These are phyloP conservation scores for Phenganax marumi DNA, from an alignment of 92 coral and sea anemone species.

Conservation along the genomic window DNA sequence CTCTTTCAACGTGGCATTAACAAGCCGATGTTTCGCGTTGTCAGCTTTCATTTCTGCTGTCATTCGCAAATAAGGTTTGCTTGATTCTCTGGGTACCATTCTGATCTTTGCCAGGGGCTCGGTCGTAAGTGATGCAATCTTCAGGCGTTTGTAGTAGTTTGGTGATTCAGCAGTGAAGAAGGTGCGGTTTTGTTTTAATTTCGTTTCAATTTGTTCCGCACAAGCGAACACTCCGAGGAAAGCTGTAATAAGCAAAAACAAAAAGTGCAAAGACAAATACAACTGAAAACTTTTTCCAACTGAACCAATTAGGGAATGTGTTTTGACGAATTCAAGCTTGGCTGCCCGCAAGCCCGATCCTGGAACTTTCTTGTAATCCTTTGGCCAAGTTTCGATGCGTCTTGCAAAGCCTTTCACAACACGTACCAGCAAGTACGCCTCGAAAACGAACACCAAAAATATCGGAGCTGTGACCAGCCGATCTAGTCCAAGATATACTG, in stretches of 20 bases:
- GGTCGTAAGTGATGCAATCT: not conserved
- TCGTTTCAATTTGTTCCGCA: slow-evolving; percentile 20
- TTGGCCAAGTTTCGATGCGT: slow-evolving; percentile 28
- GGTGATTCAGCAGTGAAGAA: slow-evolving; percentile 8
- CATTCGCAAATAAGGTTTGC: slow-evolving; percentile 7
- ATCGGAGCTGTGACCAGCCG: slow-evolving; percentile 38
- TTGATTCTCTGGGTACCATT: not conserved
- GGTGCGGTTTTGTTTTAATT: slow-evolving; percentile 2
- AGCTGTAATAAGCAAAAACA: slow-evolving; percentile 26
- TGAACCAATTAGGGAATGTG: slow-evolving; percentile 20
- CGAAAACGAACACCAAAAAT: slow-evolving; percentile 33
- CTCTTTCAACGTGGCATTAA: slow-evolving; percentile 3
- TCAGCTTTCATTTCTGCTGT: not conserved
- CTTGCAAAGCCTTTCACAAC: slow-evolving; percentile 41
- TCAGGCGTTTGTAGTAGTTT: slow-evolving; percentile 30
- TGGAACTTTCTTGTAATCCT: slow-evolving; percentile 19
- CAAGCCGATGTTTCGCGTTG: not conserved
- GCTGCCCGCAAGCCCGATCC: slow-evolving; percentile 37
- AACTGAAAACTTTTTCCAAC: slow-evolving; percentile 25
- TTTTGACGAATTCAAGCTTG: slow-evolving; percentile 8
- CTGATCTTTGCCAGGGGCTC: not conserved
- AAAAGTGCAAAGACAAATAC: slow-evolving; percentile 31
- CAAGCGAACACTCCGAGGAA: slow-evolving; percentile 41
- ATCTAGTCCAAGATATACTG: slow-evolving; percentile 16
- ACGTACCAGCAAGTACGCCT: slow-evolving; percentile 33